Base-by-base conservation (phyloP, 2,888 invertebrate species). In the Uloborus plumipes region DNA sequence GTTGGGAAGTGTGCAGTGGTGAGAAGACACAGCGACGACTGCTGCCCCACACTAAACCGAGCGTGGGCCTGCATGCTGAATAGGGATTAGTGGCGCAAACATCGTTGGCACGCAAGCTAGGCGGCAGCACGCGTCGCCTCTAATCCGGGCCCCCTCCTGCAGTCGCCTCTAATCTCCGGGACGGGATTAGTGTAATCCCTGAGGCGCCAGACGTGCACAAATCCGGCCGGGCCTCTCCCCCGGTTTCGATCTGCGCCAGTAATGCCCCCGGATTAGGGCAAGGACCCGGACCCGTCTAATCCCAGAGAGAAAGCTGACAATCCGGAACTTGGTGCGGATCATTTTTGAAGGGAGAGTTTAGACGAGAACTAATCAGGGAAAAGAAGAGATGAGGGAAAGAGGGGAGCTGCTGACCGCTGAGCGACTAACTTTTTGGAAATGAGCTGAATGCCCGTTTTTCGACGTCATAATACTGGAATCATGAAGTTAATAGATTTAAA, bases 121-220 rank as follows among this genome's bases (percentile, higher is more conserved):
- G 78, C 58, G 78, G 77, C 70, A 62, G 77, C 69, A 76, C 76
- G 67, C 74, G 66, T 65, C 65, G 50, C 76, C 55, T 71, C 62
- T 62, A 70, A 39, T 72, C 58, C 47, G 64, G 66, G 49, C 79
- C 59, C n/a, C 65, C 67, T 67, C 66, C 73, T 53, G 74, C 66
- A 69, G 67, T 73, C 70, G 59, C 61, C 66, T 71, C 72, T 82
- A 82, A 82, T 82, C 82, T 76, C 76, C 71, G 53, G 82, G 59
- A 76, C 76, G 72, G 82, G 82, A 82, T 82, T 71, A 81, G 81
- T 62, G 74, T 81, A 82, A 76, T 76, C 82, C 82, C 72, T 59
- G 75, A 66, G 76, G 76, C 82, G 76, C 82, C 82, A 75, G 82
- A 72, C 73, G 80, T 74, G 80, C 80, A 80, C 69, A 80, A 74